Evolutionary conservation across 2,888 invertebrate genomes (phyloP), one percentile per base, ranked within the genome.

Genomic region (Tromatobia lineatoria): DNA sequence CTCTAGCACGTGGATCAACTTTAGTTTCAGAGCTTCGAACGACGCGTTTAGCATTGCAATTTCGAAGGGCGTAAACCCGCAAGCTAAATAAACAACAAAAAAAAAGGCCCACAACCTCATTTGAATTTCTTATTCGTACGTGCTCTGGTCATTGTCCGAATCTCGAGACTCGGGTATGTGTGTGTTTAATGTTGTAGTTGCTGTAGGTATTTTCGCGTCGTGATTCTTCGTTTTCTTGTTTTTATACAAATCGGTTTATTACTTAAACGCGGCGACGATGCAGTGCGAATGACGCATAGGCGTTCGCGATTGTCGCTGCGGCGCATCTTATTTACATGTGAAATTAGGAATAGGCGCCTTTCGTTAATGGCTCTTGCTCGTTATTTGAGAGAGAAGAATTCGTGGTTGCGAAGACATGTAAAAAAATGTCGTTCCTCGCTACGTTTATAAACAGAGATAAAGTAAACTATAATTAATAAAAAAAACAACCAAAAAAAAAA

Each of bases 241-340:
- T 81, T 78, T 81, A 85, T 74, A 85, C 66, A 78, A 80, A 82
- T 78, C 82, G 77, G 70, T 84, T 77, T 82, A 80, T 84, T 64
- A 82, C 50, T 70, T 54, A 34, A 80, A 76, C 85, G 78, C 77
- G 59, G 74, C 76, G 73, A 74, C 75, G 64, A 75, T 64, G 64
- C 75, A 34, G 52, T 66, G 52, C 64, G 57, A 52, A 45, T 78
- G 50, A 75, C 75, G 38, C 61, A n/a, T 64, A 61, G 23, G 34
- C 67, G 23, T 80, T 23, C 45, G 54, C 71, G 70, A 82, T 81
- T 76, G 61, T 64, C 45, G 78, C 77, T 71, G 80, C 74, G 54
- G 77, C 70, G 79, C 80, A 70, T 84, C 66, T 84, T 85, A 86
- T 86, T 80, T 86, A 86, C 86, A 86, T 69, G 82, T 82, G 82